Base-by-base conservation (phyloP, 2,888 invertebrate genomes). In the Mycogona germanica region DNA sequence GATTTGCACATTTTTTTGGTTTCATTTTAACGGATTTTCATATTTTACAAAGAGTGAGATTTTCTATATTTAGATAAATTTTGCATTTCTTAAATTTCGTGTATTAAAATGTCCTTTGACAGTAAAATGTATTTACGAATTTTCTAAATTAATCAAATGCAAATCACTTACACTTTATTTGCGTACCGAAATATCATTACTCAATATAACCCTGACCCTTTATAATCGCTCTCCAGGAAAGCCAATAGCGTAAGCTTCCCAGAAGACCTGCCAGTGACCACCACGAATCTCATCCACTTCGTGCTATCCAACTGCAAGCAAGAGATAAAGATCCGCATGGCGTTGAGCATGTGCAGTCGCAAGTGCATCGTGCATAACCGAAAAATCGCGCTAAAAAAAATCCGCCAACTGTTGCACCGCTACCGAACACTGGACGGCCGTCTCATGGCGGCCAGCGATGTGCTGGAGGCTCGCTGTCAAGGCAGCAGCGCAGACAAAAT, bases 161-260 rank as follows among this genome's bases (percentile, higher is more conserved):
- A n/a, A n/a, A n/a, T n/a, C n/a, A n/a, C n/a, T n/a, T n/a, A n/a
- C n/a, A n/a, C n/a, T n/a, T n/a, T n/a, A n/a, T n/a, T n/a, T n/a
- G n/a, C n/a, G n/a, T n/a, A n/a, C n/a, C n/a, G n/a, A n/a, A n/a
- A n/a, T n/a, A n/a, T n/a, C n/a, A n/a, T n/a, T n/a, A n/a, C n/a
- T n/a, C n/a, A n/a, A n/a, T n/a, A n/a, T n/a, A n/a, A n/a, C n/a
- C n/a, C 7, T 41, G 41, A 41, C 7, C 9, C 17, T 7, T 41
- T 17, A 7, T n/a, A n/a, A n/a, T n/a, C 19, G 12, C 7, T 17
- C 19, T 41, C 19, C 41, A 79, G 79, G 60, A 83, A 81, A 73
- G 74, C 78, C 6, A 85, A 87, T 62, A 82, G 82, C 62, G 74
- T 79, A 49, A 72, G 79, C 48, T 86, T 79, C 70, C 84, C 87